Evolutionary conservation across 2,888 invertebrate species (phyloP).

Genomic region (Erebia epiphron): DNA sequence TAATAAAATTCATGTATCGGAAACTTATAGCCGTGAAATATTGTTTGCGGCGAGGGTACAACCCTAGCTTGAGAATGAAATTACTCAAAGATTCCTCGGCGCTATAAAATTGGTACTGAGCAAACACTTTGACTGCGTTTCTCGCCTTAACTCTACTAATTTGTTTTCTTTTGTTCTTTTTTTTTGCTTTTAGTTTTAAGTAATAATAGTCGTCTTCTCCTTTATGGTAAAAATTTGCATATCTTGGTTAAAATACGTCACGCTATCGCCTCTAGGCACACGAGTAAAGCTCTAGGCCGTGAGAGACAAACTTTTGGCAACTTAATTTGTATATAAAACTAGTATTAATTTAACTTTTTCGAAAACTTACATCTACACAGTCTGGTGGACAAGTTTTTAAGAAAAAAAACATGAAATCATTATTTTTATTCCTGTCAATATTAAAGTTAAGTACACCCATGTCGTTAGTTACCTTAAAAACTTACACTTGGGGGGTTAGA

Average conservation of each 20-base stretch:
- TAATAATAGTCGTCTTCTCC: not conserved
- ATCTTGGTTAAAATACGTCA: too few relatives aligned
- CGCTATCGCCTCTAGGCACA: too few relatives aligned
- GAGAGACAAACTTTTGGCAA: too few relatives aligned
- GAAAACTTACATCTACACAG: too few relatives aligned
- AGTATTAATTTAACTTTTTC: too few relatives aligned
- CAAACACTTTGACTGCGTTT: constrained; percentile 32
- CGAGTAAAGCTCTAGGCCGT: too few relatives aligned
- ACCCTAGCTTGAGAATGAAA: constrained; percentile 60
- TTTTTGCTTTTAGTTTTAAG: not conserved
- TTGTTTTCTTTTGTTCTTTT: constrained; percentile 30
- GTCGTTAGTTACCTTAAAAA: not conserved
- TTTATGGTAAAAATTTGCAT: not conserved
- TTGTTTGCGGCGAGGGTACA: constrained; percentile 69
- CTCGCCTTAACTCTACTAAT: constrained; percentile 33
- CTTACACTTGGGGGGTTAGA: not conserved
- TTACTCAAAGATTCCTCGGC: constrained; percentile 46
- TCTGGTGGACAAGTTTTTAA: too few relatives aligned
- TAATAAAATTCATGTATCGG: constrained; percentile 84
- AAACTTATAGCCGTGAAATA: constrained; percentile 80
- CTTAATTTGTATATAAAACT: too few relatives aligned
- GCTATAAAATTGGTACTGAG: constrained; percentile 42
- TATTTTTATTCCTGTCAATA: not conserved
- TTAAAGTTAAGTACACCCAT: not conserved
- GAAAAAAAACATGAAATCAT: too few relatives aligned